A percentile compares a stretch with the other conserved stretches of the same genome.
Evolutionary conservation across 2,113 vertebrate species (phyloP).

Genomic region (Malurus cyaneus): DNA sequence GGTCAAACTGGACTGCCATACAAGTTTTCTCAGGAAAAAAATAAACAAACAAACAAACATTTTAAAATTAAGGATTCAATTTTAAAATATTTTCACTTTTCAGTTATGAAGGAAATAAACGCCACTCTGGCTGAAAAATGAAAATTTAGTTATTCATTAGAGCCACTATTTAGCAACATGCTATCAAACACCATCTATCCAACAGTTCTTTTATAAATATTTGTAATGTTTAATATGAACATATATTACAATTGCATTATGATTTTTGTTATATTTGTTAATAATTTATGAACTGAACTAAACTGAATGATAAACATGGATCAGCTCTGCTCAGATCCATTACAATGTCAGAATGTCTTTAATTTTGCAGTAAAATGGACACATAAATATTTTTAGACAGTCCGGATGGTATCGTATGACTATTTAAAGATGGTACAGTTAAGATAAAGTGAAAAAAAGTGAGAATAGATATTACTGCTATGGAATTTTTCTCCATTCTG

Average conservation of each 20-base stretch:
- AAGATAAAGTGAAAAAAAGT: neutral
- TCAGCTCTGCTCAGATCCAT: neutral
- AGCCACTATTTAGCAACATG: neutral
- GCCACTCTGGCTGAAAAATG: neutral
- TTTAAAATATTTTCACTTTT: neutral
- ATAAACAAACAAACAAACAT: too few species aligned
- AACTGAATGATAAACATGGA: neutral
- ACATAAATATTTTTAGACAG: neutral
- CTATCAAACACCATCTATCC: neutral
- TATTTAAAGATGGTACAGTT: neutral
- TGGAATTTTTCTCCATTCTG: neutral
- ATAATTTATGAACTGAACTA: neutral
- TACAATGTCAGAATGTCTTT: neutral
- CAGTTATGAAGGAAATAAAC: neutral
- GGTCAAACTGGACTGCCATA: rapidly evolving
- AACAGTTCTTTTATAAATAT: neutral
- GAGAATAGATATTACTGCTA: neutral
- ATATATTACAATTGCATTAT: neutral
- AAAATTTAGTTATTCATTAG: neutral
- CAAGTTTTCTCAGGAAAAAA: neutral
- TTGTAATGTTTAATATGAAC: neutral
- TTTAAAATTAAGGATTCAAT: neutral
- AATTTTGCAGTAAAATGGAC: neutral
- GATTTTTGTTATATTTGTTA: neutral
- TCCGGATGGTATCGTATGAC: neutral